Evolutionary conservation across 1,140 invertebrate species (phyloP).

Genomic region (Drosophila micromelanica): DNA sequence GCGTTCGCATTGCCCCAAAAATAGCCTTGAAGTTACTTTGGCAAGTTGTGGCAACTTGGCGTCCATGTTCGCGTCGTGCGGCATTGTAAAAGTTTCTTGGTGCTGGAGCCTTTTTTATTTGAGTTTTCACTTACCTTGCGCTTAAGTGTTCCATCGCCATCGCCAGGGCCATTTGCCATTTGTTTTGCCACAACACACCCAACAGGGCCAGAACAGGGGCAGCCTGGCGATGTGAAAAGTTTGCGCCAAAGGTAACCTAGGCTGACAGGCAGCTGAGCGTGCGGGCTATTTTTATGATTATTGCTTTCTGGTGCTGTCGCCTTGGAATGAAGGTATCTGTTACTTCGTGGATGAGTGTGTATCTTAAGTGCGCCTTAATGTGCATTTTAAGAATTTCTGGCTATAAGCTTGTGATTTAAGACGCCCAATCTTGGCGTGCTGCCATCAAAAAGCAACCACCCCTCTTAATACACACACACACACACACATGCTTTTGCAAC

Average conservation of each 20-base stretch:
- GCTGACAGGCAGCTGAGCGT: slow-evolving; percentile 26
- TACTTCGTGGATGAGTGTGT: slow-evolving; percentile 29
- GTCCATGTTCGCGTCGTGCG: slow-evolving; percentile 27
- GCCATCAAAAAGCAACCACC: slow-evolving; percentile 27
- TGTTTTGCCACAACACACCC: slow-evolving; percentile 55
- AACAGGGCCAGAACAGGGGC: background rate
- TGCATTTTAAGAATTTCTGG: slow-evolving; percentile 65
- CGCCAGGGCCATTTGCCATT: slow-evolving; percentile 68
- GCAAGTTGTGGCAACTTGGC: slow-evolving; percentile 9
- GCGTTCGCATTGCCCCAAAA: slow-evolving; percentile 12
- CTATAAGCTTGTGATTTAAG: slow-evolving; percentile 64
- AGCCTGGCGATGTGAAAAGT: slow-evolving; percentile 57
- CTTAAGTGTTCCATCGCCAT: slow-evolving; percentile 72
- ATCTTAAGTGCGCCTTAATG: slow-evolving; percentile 57
- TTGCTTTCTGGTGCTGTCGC: slow-evolving; percentile 57
- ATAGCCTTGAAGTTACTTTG: slow-evolving; percentile 45
- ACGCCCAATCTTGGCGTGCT: slow-evolving; percentile 33
- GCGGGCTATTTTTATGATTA: slow-evolving; percentile 74
- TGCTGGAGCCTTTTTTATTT: slow-evolving; percentile 62
- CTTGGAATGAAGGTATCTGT: slow-evolving; percentile 43
- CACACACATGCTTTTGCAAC: slow-evolving; percentile 24
- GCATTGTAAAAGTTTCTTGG: slow-evolving; percentile 62
- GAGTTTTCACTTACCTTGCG: slow-evolving; percentile 74
- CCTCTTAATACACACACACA: slow-evolving; percentile 10
- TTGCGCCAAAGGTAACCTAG: slow-evolving; percentile 41